Evolutionary conservation across 2,888 invertebrate genomes (phyloP).

Genomic region (Drosophila mimetica): DNA sequence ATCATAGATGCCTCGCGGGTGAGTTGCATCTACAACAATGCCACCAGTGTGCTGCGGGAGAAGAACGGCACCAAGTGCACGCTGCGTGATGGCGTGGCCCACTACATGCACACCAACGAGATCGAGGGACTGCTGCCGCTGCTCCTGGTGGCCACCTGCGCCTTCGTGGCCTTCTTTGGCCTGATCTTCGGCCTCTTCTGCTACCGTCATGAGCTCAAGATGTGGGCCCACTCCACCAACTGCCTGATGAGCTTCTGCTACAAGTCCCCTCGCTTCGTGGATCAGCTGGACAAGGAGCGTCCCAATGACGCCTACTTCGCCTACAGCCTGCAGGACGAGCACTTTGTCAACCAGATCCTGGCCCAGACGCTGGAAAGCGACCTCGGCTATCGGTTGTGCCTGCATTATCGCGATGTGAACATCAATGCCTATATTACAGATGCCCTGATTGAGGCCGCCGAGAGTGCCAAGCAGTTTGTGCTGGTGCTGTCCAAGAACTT

Average conservation of each 20-base stretch:
- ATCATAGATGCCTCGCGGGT: slow-evolving; percentile 91
- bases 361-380: slow-evolving; percentile 94
- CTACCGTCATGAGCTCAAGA: slow-evolving; percentile 91
- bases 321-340: slow-evolving; percentile 96
- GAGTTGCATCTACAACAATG: slow-evolving; percentile 90
- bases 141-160: slow-evolving; percentile 90
- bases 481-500: slow-evolving; percentile 96
- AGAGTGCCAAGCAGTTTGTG: slow-evolving; percentile 94
- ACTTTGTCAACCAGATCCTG: slow-evolving; percentile 94
- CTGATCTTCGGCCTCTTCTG: slow-evolving; percentile 91
- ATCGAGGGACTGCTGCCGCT: slow-evolving; percentile 93
- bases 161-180: slow-evolving; percentile 91
- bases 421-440: slow-evolving; percentile 95
- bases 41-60: slow-evolving; percentile 90
- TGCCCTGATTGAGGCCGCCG: slow-evolving; percentile 96
- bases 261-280: slow-evolving; percentile 89
- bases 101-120: slow-evolving; percentile 87
- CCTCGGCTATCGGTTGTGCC: slow-evolving; percentile 93
- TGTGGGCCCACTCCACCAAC: slow-evolving; percentile 93
- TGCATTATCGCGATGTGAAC: slow-evolving; percentile 96
- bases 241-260: slow-evolving; percentile 95
- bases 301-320: slow-evolving; percentile 96
- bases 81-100: slow-evolving; percentile 89
- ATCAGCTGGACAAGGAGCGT: slow-evolving; percentile 89
- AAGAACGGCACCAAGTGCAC: slow-evolving; percentile 92